phyloP scores from a whole-genome alignment of 2,888 invertebrate species.

The Ectobius pallidus region DNA sequence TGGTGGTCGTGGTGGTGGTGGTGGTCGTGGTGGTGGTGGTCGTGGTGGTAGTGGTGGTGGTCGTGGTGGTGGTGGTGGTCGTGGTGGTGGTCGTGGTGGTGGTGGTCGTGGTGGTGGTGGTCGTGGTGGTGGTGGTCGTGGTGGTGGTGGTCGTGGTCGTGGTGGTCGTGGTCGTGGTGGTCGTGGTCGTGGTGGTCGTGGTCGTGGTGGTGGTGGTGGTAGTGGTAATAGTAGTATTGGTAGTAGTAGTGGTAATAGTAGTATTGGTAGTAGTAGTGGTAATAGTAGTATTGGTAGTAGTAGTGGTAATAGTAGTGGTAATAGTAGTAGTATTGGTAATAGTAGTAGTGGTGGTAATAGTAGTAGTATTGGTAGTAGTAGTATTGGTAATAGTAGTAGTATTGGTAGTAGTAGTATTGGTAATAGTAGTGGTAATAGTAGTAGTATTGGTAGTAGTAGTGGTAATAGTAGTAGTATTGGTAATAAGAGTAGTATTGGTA shows the following conservation, averaged over 20 bases:
- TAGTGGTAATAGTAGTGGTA: neutral
- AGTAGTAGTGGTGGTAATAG: neutral
- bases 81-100: neutral
- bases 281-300: neutral
- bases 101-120: neutral
- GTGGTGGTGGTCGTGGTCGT: conserved; percentile 1
- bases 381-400: neutral
- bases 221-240: neutral
- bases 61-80: neutral
- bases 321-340: neutral
- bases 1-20: neutral
- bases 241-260: neutral
- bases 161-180: neutral
- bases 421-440: neutral
- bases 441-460: neutral
- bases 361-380: neutral
- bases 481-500: no score
- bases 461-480: neutral
- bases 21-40: neutral
- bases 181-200: neutral
- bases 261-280: neutral
- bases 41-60: neutral
- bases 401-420: neutral
- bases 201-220: neutral
- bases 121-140: neutral